Percentiles rank a stretch among this genome's conserved stretches.
Conservation (phyloP, 2,113 vertebrate species). For the Rhinichthys klamathensis region DNA sequence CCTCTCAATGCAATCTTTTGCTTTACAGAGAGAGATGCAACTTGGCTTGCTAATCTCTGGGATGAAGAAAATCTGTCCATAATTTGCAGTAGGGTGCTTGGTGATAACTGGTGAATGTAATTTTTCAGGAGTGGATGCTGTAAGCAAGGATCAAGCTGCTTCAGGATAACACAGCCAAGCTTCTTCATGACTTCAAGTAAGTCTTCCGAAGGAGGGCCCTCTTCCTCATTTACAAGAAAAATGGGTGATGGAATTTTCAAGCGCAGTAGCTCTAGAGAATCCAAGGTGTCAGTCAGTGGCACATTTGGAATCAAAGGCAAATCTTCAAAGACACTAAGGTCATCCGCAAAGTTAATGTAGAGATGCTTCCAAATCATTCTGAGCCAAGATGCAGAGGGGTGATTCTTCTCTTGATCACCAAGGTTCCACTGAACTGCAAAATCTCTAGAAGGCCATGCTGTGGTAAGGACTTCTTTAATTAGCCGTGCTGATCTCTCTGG, state of each 20-base stretch:
- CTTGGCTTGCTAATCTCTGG: constrained; percentile 84
- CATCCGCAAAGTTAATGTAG: constrained; percentile 93
- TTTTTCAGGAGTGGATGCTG: constrained; percentile 94
- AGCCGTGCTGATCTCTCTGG: constrained; percentile 92
- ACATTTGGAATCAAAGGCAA: constrained; percentile 93
- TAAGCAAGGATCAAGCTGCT: constrained; percentile 86
- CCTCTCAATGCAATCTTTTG: constrained; percentile 87
- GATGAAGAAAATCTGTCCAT: constrained; percentile 85
- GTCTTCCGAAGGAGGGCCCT: constrained; percentile 81
- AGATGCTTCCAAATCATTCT: constrained; percentile 95
- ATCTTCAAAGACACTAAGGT: constrained; percentile 91
- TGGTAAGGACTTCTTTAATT: constrained; percentile 90
- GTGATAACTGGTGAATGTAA: constrained; percentile 87
- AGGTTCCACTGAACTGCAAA: constrained; percentile 90
- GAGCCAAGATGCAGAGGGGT: constrained; percentile 88
- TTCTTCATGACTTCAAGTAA: constrained; percentile 86
- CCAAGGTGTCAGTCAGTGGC: constrained; percentile 78
- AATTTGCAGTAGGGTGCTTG: constrained; percentile 87
- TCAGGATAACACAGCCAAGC: constrained; percentile 89
- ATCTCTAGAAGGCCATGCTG: constrained; percentile 87
- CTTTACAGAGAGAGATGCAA: constrained; percentile 80
- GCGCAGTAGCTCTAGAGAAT: constrained; percentile 83
- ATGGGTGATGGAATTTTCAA: constrained; percentile 89
- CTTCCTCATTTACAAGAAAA: constrained; percentile 83
- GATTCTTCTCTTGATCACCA: constrained; percentile 82